Evolutionary conservation across 2,888 invertebrate species (phyloP).

Genomic region (Beris chalybata): DNA sequence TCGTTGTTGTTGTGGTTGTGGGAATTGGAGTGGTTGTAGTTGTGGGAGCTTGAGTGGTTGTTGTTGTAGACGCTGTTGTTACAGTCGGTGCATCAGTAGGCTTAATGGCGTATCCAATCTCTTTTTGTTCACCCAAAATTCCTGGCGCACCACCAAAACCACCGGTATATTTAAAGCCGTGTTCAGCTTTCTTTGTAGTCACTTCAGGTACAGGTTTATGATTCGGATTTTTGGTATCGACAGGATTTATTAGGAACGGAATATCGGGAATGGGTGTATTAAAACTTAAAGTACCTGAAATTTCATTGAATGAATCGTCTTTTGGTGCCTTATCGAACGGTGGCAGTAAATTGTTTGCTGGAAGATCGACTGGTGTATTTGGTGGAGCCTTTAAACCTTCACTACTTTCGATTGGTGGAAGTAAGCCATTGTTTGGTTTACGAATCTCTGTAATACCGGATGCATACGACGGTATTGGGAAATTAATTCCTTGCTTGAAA

Average conservation of each 20-base stretch:
- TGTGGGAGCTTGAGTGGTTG: background rate
- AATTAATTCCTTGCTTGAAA: slow-evolving; percentile 52
- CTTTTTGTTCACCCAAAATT: slow-evolving; percentile 23
- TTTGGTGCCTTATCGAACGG: slow-evolving; percentile 16
- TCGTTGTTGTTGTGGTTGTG: background rate
- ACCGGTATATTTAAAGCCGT: slow-evolving; percentile 13
- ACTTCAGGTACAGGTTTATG: background rate
- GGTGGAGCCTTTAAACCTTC: background rate
- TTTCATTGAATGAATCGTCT: slow-evolving; percentile 25
- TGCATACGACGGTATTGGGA: slow-evolving; percentile 56
- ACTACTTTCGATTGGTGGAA: slow-evolving; percentile 44
- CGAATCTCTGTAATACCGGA: slow-evolving; percentile 55
- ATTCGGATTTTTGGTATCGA: background rate
- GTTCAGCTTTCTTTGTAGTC: background rate
- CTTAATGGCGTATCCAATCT: slow-evolving; percentile 13
- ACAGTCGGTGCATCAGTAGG: background rate
- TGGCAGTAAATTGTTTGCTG: slow-evolving; percentile 29
- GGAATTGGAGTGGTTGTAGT: background rate
- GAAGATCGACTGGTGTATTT: slow-evolving; percentile 7
- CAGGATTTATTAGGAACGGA: background rate
- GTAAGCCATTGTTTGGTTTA: slow-evolving; percentile 50
- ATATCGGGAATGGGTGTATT: slow-evolving; percentile 22
- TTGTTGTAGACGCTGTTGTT: background rate
- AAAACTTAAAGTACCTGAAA: slow-evolving; percentile 24
- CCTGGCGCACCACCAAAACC: slow-evolving; percentile 22